Conservation (phyloP, 2,888 invertebrate genomes). For the Apotomis turbidana region DNA sequence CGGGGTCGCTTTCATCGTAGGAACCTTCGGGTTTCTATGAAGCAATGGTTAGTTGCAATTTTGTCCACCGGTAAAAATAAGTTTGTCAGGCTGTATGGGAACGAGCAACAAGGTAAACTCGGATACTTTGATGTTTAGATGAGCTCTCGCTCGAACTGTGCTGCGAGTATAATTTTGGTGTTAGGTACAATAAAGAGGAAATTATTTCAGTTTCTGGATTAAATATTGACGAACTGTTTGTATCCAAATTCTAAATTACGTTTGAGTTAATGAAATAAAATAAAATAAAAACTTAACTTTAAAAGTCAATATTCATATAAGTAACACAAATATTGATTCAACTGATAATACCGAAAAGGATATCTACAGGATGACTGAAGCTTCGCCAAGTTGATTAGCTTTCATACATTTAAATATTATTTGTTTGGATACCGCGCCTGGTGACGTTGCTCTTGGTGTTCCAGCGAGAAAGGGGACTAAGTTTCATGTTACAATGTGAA, state of each 20-base stretch:
- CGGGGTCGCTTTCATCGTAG: neutral
- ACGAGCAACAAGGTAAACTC: constrained; percentile 30
- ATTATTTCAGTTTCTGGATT: constrained; percentile 23
- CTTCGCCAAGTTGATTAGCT: no score
- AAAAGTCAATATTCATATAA: no score
- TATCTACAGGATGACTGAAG: no score
- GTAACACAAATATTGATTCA: no score
- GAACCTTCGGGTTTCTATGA: constrained; percentile 4
- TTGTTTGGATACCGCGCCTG: no score
- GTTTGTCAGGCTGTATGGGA: constrained; percentile 23
- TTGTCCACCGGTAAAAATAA: constrained; percentile 18
- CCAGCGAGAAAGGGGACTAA: no score
- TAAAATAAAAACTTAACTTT: no score
- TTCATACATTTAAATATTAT: no score
- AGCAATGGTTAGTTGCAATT: constrained; percentile 2
- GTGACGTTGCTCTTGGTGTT: no score
- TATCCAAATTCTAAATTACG: neutral
- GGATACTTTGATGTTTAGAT: constrained; percentile 38
- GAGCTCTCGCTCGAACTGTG: constrained; percentile 23
- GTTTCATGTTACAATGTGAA: no score
- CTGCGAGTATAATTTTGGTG: constrained; percentile 22
- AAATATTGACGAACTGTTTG: neutral
- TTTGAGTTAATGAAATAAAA: no score
- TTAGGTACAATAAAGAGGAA: constrained; percentile 4
- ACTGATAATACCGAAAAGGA: no score